phyloP scores from a whole-genome alignment of 2,113 vertebrate species.

The Hydrochoerus hydrochaeris region DNA sequence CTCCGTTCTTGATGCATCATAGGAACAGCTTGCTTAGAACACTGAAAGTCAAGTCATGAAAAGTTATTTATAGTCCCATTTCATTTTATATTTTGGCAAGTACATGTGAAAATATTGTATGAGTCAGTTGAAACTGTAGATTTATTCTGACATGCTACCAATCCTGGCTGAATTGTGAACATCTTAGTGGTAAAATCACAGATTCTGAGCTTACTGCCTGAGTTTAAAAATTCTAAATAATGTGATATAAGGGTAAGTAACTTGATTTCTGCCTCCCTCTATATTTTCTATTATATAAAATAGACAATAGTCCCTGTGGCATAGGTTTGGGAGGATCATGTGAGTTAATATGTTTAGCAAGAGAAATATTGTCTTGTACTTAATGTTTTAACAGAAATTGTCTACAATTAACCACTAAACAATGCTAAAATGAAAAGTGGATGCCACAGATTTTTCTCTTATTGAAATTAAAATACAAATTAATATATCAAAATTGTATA shows the following conservation, averaged over 20 bases:
- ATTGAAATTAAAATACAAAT: background rate
- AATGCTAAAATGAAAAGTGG: background rate
- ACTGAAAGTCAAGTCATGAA: conserved; percentile 79
- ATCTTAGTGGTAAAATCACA: background rate
- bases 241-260: background rate
- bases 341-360: background rate
- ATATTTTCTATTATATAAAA: background rate
- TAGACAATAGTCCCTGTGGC: background rate
- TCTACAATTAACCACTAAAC: background rate
- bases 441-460: background rate
- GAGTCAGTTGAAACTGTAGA: background rate
- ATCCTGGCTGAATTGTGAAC: too few species aligned
- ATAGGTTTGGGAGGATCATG: background rate
- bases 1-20: conserved; percentile 87
- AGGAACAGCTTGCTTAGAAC: conserved; percentile 82
- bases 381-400: background rate
- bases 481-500: background rate
- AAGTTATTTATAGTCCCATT: background rate
- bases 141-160: background rate
- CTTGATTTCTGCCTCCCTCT: background rate
- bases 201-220: background rate
- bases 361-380: background rate
- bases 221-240: background rate
- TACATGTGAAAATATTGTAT: background rate
- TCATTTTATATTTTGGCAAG: background rate